A percentile compares a stretch with the other conserved stretches of the same genome.
phyloP scores from a whole-genome alignment of 2,113 vertebrate species.

The Varanus salvator region DNA sequence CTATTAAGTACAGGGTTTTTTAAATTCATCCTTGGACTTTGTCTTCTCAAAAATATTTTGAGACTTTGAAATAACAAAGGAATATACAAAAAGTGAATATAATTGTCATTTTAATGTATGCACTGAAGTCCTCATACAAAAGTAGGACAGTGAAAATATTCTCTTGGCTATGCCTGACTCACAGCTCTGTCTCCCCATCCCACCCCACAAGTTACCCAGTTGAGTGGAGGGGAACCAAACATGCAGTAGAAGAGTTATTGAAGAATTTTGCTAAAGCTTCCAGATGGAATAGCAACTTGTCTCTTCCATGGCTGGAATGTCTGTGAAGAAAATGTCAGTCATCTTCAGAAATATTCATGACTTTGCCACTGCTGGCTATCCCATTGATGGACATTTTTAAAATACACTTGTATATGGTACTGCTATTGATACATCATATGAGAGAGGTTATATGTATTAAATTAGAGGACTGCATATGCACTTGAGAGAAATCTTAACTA shows the following conservation, averaged over 20 bases:
- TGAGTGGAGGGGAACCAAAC: not conserved
- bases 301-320: not conserved
- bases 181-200: not conserved
- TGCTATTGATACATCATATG: not conserved
- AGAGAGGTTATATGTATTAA: not conserved
- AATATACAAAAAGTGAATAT: not conserved
- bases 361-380: too few relatives aligned
- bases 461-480: too few relatives aligned
- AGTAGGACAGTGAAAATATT: not conserved
- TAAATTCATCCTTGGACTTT: not conserved
- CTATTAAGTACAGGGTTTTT: accelerated
- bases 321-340: not conserved
- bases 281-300: too few relatives aligned
- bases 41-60: not conserved
- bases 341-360: not conserved
- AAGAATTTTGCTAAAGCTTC: not conserved
- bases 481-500: too few relatives aligned
- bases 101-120: not conserved
- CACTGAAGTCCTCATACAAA: not conserved
- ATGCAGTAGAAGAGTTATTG: not conserved
- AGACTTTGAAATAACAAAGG: not conserved
- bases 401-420: not conserved
- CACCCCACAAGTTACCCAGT: not conserved
- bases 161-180: not conserved
- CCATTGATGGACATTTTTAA: too few relatives aligned